Evolutionary conservation across 53 echinoderm and acorn worm genomes (phyloP).

Genomic region (Apostichopus leukothele): DNA sequence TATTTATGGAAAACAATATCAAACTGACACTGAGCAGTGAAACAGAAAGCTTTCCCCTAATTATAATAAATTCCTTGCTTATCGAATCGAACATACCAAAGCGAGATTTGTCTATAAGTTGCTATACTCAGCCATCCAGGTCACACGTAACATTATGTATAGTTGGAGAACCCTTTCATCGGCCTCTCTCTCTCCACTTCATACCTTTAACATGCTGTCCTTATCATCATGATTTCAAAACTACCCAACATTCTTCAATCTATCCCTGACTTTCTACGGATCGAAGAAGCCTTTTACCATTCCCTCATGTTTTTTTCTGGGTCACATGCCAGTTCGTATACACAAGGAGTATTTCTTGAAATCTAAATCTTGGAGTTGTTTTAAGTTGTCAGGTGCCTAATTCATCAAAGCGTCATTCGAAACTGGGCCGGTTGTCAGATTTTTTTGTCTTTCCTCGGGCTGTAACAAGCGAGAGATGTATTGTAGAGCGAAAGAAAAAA

Average conservation of each 20-base stretch:
- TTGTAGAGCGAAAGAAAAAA: too few relatives aligned
- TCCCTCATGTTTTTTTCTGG: background rate
- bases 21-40: too few relatives aligned
- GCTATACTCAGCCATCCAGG: background rate
- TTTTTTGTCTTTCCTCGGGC: background rate
- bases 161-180: background rate
- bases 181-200: background rate
- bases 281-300: background rate
- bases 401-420: slow-evolving; percentile 14
- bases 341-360: slow-evolving; percentile 16
- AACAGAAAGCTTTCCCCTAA: too few relatives aligned
- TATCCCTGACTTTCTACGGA: background rate
- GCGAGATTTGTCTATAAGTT: too few relatives aligned
- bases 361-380: slow-evolving; percentile 21
- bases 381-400: slow-evolving; percentile 4
- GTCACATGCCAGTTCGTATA: slow-evolving; percentile 24
- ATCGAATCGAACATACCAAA: too few relatives aligned
- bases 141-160: background rate
- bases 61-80: too few relatives aligned
- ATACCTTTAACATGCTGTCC: background rate
- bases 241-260: background rate
- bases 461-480: background rate
- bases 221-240: background rate
- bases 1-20: too few relatives aligned
- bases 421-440: slow-evolving; percentile 14